Base-by-base conservation (phyloP, 2,113 vertebrate species). In the Aplodontia rufa region DNA sequence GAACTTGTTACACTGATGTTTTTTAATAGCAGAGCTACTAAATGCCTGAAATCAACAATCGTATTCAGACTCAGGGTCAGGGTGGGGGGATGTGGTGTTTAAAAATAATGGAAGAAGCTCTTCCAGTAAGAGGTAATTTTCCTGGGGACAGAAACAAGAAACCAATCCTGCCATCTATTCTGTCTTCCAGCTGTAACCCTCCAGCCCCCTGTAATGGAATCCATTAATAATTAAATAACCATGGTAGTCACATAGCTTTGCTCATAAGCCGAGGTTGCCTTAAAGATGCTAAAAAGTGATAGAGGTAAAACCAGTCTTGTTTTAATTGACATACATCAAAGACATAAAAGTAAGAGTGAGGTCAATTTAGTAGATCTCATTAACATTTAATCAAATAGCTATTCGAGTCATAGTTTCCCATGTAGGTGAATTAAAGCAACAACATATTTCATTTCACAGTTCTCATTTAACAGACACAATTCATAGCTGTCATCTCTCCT, bases 191-290 rank as follows among this genome's bases (percentile, higher is more conserved):
- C 60, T 78, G 47, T 42, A 84, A 87, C 76, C 76, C 76, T 85
- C 79, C 51, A 96, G 64, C 22, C 35, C 9, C 60, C 83, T 84
- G 92, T 97, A 97, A 96, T 93, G 95, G 95, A 89, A 87, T 24
- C 32, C 68, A 96, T 97, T 95, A 97, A 97, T 96, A 97, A 97
- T 97, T 97, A 96, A 97, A 90, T 93, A 96, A 92, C 47, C 32
- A 53, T 24, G 40, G 42, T 76, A 86, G 86, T 93, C 88, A 87
- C 35, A 92, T 62, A 53, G 45, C 40, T 90, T 88, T 45, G 60
- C 45, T 53, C 5, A 47, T 58, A 92, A 88, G 90, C 80, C 90
- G 84, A 97, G 92, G 74, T 74, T 94, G 83, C 91, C 53, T 92
- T 64, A 79, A 53, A 76, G 58, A 93, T 84, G 74, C 91, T 88